These are phyloP conservation scores for Varanus komodoensis DNA, from an alignment of 2,113 vertebrate species.

Conservation along the genomic window DNA sequence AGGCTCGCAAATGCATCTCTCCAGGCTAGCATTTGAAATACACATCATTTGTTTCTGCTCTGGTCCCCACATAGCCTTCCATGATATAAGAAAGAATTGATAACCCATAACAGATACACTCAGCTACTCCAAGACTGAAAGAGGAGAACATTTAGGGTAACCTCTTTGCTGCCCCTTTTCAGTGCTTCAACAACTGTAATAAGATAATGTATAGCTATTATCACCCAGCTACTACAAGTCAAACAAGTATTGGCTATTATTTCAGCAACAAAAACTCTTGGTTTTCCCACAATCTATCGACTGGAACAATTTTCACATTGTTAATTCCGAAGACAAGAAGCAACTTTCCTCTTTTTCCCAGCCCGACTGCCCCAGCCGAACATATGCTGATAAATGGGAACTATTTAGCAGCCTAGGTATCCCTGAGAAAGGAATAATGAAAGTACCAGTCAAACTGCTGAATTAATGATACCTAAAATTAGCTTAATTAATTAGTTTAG, in stretches of 20 bases:
- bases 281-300: constrained; percentile 54
- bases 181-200: constrained; percentile 77
- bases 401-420: constrained; percentile 59
- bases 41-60: not conserved
- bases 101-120: constrained; percentile 71
- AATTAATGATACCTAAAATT: constrained; percentile 79
- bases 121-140: constrained; percentile 69
- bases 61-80: constrained; percentile 17
- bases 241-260: constrained; percentile 76
- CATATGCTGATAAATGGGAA: constrained; percentile 67
- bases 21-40: constrained; percentile 49
- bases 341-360: constrained; percentile 43
- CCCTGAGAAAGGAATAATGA: constrained; percentile 69
- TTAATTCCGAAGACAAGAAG: constrained; percentile 67
- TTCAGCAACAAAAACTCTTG: constrained; percentile 70
- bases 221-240: constrained; percentile 67
- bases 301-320: constrained; percentile 76
- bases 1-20: not conserved
- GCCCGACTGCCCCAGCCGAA: constrained; percentile 54
- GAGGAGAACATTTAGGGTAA: constrained; percentile 69
- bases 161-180: constrained; percentile 72
- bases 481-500: constrained; percentile 79
- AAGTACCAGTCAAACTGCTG: constrained; percentile 67
- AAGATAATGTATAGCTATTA: constrained; percentile 78
- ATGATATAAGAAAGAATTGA: constrained; percentile 73